Evolutionary conservation across 2,888 invertebrate genomes (phyloP).

Genomic region (Drosophila melanosoma): DNA sequence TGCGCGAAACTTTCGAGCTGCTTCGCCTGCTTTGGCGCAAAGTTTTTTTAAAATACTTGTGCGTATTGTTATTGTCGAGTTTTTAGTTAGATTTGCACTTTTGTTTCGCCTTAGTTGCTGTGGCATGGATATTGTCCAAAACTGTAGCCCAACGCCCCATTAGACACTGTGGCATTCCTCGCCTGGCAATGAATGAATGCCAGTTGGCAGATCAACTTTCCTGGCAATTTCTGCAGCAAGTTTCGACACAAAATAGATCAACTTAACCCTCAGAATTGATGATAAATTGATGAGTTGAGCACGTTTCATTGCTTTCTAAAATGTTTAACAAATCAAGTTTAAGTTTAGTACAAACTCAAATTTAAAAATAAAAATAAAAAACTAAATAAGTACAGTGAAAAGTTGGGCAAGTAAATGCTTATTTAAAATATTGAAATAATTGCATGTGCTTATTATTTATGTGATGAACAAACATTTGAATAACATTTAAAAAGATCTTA

Average conservation of each 20-base stretch:
- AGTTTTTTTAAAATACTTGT: conserved; percentile 69
- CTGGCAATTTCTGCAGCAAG: conserved; percentile 14
- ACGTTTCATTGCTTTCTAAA: not conserved
- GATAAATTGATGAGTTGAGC: not conserved
- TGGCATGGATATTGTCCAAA: conserved; percentile 46
- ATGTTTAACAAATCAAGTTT: not conserved
- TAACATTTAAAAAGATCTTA: not conserved
- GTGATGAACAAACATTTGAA: not conserved
- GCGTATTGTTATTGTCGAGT: conserved; percentile 63
- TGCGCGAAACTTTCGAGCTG: conserved; percentile 66
- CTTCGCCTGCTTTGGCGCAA: conserved; percentile 43
- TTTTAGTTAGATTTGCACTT: conserved; percentile 75
- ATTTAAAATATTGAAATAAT: not conserved
- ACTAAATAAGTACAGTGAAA: not conserved
- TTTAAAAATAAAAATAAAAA: not conserved
- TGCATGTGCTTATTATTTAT: not conserved
- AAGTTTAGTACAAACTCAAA: not conserved
- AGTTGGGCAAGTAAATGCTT: not conserved
- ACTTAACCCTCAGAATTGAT: conserved; percentile 7
- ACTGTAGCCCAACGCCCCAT: conserved; percentile 60
- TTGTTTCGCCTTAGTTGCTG: conserved; percentile 48
- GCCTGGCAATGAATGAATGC: conserved; percentile 64
- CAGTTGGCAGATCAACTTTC: conserved; percentile 52
- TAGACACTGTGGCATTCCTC: conserved; percentile 47
- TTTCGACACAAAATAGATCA: conserved; percentile 28